These are phyloP conservation scores for Calliopsis andreniformis DNA, from an alignment of 1,140 invertebrate genomes.

Conservation along the genomic window DNA sequence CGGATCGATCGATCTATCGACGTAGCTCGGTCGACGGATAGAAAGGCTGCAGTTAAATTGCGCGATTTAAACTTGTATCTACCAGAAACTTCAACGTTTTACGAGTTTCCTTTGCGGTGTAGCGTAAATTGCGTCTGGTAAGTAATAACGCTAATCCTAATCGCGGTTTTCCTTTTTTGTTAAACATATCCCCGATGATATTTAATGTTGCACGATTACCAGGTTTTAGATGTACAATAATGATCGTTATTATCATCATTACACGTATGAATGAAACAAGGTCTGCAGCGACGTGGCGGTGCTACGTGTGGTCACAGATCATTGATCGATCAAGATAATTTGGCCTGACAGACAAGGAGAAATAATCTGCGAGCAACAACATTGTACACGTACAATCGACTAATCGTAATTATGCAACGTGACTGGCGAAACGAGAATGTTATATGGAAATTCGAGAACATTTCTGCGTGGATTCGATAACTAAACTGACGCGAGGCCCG, in stretches of 20 bases:
- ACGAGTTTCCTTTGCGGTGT: background rate
- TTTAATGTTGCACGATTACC: background rate
- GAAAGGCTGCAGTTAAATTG: conserved; percentile 26
- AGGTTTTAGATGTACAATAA: background rate
- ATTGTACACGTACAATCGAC: background rate
- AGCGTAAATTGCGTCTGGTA: conserved; percentile 10
- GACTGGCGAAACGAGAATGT: background rate
- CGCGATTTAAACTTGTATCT: background rate
- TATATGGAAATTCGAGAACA: background rate
- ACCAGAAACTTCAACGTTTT: conserved; percentile 1
- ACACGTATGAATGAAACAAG: background rate
- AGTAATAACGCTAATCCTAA: conserved; percentile 1
- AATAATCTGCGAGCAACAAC: background rate
- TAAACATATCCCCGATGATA: background rate
- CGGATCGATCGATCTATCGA: conserved; percentile 22
- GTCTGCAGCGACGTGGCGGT: background rate
- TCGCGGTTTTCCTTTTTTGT: too few species aligned
- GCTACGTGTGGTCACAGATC: conserved; percentile 9
- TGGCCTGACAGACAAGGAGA: background rate
- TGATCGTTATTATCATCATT: conserved; percentile 16
- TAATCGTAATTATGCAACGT: background rate
- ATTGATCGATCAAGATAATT: conserved; percentile 11
- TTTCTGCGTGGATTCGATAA: too few species aligned
- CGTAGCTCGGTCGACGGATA: conserved; percentile 9
- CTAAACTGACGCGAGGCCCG: too few species aligned